Conservation (phyloP, 2,113 vertebrate genomes). For the Dasypus novemcinctus region DNA sequence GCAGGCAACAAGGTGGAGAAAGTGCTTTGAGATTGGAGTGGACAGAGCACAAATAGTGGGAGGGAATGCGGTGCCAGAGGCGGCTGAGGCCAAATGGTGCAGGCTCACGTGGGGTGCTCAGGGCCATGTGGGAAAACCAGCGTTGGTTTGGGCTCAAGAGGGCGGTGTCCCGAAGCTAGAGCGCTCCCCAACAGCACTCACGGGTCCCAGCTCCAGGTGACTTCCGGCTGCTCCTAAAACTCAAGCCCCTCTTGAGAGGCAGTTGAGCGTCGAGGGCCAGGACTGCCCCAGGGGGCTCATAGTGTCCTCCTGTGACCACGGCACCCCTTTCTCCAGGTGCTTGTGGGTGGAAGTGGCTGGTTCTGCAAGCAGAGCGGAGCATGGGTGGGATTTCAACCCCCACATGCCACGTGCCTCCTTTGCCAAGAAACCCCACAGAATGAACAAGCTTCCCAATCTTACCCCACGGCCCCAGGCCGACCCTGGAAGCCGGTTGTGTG, state of each 20-base stretch:
- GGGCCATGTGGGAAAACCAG: neutral
- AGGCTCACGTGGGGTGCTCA: no score
- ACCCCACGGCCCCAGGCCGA: neutral
- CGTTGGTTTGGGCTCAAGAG: neutral
- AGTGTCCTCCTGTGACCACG: neutral
- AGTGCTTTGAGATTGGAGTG: neutral
- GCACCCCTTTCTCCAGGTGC: neutral
- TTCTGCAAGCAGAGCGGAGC: no score
- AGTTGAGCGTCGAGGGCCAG: no score
- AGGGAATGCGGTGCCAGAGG: rapidly evolving
- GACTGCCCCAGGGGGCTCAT: neutral
- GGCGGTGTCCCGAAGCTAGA: neutral
- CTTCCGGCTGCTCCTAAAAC: neutral
- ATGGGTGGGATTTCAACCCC: neutral
- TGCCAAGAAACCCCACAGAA: neutral
- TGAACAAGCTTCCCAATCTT: neutral
- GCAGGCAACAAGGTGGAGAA: neutral
- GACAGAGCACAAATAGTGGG: rapidly evolving
- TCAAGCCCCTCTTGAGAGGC: neutral
- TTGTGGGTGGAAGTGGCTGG: no score
- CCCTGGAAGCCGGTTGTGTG: neutral
- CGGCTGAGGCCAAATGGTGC: neutral
- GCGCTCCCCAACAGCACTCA: rapidly evolving
- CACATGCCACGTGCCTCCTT: rapidly evolving
- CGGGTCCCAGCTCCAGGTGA: neutral